These are phyloP conservation scores for Triplophysa rosa DNA, from an alignment of 2,113 vertebrate genomes.

Conservation along the genomic window DNA sequence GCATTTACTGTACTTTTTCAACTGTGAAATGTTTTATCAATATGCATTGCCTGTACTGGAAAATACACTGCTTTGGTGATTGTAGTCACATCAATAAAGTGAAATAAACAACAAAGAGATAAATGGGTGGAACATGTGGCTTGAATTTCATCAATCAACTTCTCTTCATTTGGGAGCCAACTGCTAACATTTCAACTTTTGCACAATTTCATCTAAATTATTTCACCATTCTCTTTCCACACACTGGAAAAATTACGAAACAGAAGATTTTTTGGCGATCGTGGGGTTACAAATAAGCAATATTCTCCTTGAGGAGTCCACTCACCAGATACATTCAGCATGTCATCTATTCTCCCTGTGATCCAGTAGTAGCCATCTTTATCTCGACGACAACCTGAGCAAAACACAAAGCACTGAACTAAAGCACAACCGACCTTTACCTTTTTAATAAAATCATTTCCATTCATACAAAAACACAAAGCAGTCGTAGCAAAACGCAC, in stretches of 20 bases:
- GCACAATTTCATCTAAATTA: background rate
- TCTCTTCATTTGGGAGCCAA: background rate
- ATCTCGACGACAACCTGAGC: slow-evolving; percentile 89
- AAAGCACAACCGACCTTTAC: background rate
- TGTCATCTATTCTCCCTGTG: slow-evolving; percentile 96
- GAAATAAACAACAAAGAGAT: background rate
- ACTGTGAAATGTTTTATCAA: background rate
- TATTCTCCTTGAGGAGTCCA: background rate
- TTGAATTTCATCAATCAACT: slow-evolving; percentile 5
- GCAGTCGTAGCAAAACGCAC: slow-evolving; percentile 66
- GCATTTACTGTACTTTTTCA: background rate
- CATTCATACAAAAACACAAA: background rate
- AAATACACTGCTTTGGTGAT: background rate
- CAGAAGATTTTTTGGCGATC: background rate
- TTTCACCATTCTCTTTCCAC: background rate
- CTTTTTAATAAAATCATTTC: background rate
- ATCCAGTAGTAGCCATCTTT: slow-evolving; percentile 98
- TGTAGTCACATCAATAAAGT: background rate
- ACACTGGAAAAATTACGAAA: background rate
- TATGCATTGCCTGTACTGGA: background rate
- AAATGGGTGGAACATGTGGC: background rate
- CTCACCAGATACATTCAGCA: slow-evolving; percentile 97
- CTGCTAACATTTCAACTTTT: background rate
- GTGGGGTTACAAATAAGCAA: background rate
- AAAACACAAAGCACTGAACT: background rate